Percentiles rank a stretch among this genome's conserved stretches.
Evolutionary conservation across 2,797 vertebrate species (phyloP).

Genomic region (Pseudochaenichthys georgianus): DNA sequence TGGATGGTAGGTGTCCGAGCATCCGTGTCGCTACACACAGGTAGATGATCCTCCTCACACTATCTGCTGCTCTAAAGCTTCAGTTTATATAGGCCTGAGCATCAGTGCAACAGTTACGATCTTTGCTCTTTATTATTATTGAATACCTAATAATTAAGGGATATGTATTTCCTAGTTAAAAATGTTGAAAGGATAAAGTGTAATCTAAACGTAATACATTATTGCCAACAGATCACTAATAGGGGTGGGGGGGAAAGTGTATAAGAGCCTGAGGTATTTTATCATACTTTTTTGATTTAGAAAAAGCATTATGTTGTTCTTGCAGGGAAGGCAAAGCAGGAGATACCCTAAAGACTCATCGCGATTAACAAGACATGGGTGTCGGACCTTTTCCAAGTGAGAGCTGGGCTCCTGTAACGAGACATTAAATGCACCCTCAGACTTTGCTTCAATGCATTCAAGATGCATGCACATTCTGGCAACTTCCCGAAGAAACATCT

Average conservation of each 20-base stretch:
- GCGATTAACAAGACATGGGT: conserved; percentile 72
- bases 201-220: neutral
- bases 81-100: neutral
- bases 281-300: neutral
- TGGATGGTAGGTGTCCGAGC: conserved; percentile 86
- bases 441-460: conserved; percentile 12
- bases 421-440: conserved; percentile 10
- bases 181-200: neutral
- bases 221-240: neutral
- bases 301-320: conserved; percentile 14
- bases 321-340: conserved; percentile 79
- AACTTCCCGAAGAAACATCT: conserved; percentile 10
- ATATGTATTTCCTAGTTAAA: neutral
- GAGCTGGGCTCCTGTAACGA: conserved; percentile 11
- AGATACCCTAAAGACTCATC: conserved; percentile 80
- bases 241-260: no score
- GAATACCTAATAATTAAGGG: neutral
- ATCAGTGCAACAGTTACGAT: neutral
- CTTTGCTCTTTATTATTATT: neutral
- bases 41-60: neutral
- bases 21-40: conserved; percentile 9
- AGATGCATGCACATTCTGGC: conserved; percentile 10
- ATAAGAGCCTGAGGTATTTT: neutral
- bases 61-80: neutral
- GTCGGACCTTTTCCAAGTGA: conserved; percentile 24